Evolutionary conservation across 2,888 invertebrate species (phyloP).

Genomic region (Epistrophe eligans): DNA sequence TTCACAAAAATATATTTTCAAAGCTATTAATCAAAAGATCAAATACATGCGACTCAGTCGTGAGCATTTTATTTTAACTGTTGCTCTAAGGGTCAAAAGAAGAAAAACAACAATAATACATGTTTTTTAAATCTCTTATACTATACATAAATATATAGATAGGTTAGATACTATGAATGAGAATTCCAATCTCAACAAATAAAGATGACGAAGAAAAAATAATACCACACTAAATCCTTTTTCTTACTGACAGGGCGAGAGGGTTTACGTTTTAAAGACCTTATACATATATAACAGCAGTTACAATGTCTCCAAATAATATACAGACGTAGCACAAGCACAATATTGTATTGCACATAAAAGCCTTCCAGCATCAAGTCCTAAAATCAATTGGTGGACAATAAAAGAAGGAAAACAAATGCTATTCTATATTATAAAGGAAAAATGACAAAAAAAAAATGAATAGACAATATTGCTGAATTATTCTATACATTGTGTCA

Average conservation of each 20-base stretch:
- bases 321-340: not conserved
- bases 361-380: not conserved
- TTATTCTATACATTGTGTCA: not conserved
- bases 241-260: not conserved
- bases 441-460: not conserved
- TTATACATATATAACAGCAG: constrained; percentile 19
- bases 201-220: constrained; percentile 25
- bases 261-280: not conserved
- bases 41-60: too few relatives aligned
- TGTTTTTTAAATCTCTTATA: constrained; percentile 19
- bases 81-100: constrained; percentile 17
- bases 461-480: not conserved
- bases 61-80: constrained; percentile 6
- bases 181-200: constrained; percentile 32
- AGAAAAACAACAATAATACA: constrained; percentile 12
- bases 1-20: too few relatives aligned
- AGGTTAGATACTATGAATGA: not conserved
- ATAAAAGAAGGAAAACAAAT: constrained; percentile 18
- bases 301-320: constrained; percentile 14
- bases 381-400: constrained; percentile 31
- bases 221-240: constrained; percentile 32
- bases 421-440: not conserved
- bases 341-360: constrained; percentile 31
- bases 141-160: too few relatives aligned
- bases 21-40: too few relatives aligned